These are phyloP conservation scores for Sus cebifrons DNA, from an alignment of 2,797 vertebrate genomes.

Conservation along the genomic window DNA sequence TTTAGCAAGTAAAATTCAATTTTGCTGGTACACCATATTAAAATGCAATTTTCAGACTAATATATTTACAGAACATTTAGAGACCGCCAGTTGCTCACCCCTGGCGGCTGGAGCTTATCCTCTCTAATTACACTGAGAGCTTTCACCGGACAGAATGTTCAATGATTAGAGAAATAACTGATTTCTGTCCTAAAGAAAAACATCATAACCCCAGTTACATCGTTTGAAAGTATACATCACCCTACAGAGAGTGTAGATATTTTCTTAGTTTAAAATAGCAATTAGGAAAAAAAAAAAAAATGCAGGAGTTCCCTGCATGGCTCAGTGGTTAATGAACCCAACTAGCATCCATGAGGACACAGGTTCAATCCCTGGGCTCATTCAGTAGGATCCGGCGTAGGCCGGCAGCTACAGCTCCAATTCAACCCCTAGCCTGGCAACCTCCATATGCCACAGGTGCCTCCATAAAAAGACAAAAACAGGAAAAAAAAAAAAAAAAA, in stretches of 20 bases:
- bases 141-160: constrained; percentile 53
- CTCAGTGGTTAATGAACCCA: too few species aligned
- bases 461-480: too few species aligned
- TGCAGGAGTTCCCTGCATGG: too few species aligned
- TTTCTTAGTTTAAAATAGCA: constrained; percentile 58
- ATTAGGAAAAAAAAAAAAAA: constrained; percentile 13
- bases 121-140: constrained; percentile 41
- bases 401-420: too few species aligned
- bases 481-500: too few species aligned
- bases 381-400: too few species aligned
- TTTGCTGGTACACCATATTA: constrained; percentile 74
- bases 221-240: constrained; percentile 38
- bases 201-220: not conserved
- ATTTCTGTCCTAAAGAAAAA: constrained; percentile 67
- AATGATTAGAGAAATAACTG: constrained; percentile 59
- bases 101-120: not conserved
- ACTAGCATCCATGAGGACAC: too few species aligned
- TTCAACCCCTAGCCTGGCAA: too few species aligned
- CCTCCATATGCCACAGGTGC: too few species aligned
- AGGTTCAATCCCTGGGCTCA: too few species aligned
- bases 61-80: constrained; percentile 74
- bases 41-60: constrained; percentile 81
- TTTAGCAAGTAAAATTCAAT: constrained; percentile 66
- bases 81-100: constrained; percentile 67
- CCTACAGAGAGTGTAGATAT: constrained; percentile 14